Evolutionary conservation across 1,140 invertebrate genomes (phyloP).

Genomic region (Atta texana): DNA sequence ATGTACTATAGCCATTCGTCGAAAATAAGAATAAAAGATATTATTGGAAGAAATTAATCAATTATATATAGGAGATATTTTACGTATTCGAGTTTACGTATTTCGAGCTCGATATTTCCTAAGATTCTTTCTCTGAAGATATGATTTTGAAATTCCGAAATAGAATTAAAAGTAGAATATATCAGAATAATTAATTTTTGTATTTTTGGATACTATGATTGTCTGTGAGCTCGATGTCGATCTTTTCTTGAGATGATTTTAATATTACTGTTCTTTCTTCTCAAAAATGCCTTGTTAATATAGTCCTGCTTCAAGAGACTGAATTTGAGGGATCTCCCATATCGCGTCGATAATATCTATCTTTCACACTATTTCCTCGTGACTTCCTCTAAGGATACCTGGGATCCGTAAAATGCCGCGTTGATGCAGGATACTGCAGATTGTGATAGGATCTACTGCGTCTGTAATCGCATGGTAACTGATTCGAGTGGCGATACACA

Average conservation of each 20-base stretch:
- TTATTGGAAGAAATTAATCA: slow-evolving; percentile 3
- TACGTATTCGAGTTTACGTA: background rate
- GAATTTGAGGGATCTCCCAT: slow-evolving; percentile 19
- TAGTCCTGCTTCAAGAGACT: slow-evolving; percentile 18
- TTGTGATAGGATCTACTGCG: slow-evolving; percentile 82
- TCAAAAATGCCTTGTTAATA: background rate
- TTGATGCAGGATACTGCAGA: slow-evolving; percentile 75
- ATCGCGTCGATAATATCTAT: slow-evolving; percentile 6
- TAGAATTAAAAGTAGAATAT: background rate
- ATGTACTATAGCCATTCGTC: background rate
- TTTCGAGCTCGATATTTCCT: background rate
- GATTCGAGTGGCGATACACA: slow-evolving; percentile 37
- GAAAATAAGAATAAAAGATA: background rate
- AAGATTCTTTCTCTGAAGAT: background rate
- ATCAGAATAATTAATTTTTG: background rate
- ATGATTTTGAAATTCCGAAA: background rate
- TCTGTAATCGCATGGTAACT: slow-evolving; percentile 73
- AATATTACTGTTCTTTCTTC: background rate
- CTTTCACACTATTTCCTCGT: slow-evolving; percentile 13
- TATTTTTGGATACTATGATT: background rate
- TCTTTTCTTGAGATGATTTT: background rate
- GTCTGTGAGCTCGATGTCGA: background rate
- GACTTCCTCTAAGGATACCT: slow-evolving; percentile 73
- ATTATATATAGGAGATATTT: background rate
- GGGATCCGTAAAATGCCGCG: slow-evolving; percentile 79